Conservation (phyloP, 2,797 vertebrate genomes). For the Semotilus atromaculatus region DNA sequence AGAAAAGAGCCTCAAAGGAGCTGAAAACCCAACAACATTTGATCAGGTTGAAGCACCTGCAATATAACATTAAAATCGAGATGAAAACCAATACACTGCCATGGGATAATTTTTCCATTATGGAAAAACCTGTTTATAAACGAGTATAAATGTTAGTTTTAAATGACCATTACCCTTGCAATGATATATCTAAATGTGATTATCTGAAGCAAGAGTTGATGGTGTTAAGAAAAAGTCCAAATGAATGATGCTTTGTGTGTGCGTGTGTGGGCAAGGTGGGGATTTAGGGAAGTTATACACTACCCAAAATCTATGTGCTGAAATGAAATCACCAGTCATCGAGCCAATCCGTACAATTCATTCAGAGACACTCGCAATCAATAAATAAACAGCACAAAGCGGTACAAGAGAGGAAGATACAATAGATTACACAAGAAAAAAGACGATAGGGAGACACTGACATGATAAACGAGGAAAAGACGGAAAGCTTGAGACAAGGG, state of each 20-base stretch:
- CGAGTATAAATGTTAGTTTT: constrained; percentile 53
- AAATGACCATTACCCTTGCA: constrained; percentile 26
- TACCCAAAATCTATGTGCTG: constrained; percentile 10
- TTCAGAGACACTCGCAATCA: constrained; percentile 30
- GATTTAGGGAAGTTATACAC: not conserved
- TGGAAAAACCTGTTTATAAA: constrained; percentile 40
- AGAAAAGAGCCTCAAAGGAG: constrained; percentile 12
- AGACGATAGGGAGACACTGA: constrained; percentile 16
- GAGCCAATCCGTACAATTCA: constrained; percentile 22
- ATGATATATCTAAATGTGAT: constrained; percentile 55
- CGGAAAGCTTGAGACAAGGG: constrained; percentile 23
- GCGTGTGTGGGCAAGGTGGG: not conserved
- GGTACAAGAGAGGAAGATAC: constrained; percentile 7
- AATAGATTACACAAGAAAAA: constrained; percentile 7
- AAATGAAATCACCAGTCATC: constrained; percentile 15
- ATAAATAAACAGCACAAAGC: constrained; percentile 24
- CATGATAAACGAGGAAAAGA: constrained; percentile 26
- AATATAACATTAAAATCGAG: constrained; percentile 18
- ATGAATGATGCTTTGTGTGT: constrained; percentile 31
- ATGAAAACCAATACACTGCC: constrained; percentile 23
- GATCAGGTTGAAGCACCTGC: constrained; percentile 22
- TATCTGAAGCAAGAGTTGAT: constrained; percentile 46
- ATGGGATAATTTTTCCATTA: constrained; percentile 6
- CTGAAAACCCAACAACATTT: not conserved
- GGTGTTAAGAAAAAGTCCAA: constrained; percentile 40